Evolutionary conservation across 2,113 vertebrate species (phyloP).

Genomic region (Ibidorhyncha struthersii): DNA sequence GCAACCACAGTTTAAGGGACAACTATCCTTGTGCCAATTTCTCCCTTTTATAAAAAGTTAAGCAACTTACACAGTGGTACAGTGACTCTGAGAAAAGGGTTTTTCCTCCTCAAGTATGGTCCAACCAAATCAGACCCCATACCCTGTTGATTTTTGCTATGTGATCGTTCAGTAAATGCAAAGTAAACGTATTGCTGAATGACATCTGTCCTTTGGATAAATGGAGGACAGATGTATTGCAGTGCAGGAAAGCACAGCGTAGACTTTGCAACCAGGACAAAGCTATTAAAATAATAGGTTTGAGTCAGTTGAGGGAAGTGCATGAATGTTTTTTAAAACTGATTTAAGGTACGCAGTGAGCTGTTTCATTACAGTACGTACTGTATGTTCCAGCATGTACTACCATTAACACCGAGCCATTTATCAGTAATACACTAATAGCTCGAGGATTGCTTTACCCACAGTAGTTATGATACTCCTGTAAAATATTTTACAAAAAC

Average conservation of each 20-base stretch:
- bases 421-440: background rate
- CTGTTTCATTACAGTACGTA: background rate
- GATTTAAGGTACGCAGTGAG: background rate
- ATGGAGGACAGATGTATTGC: background rate
- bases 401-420: background rate
- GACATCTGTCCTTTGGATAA: conserved; percentile 15
- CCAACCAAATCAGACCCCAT: background rate
- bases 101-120: background rate
- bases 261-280: background rate
- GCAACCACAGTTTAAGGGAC: background rate
- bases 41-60: background rate
- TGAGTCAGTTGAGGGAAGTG: background rate
- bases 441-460: background rate
- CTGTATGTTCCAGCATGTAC: background rate
- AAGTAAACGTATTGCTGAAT: background rate
- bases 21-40: background rate
- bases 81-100: background rate
- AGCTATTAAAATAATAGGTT: background rate
- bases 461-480: background rate
- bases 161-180: conserved; percentile 6
- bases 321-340: background rate
- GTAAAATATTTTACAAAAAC: background rate
- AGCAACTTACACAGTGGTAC: background rate
- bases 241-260: background rate
- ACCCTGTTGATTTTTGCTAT: background rate